Evolutionary conservation across 2,113 vertebrate genomes (phyloP).

Genomic region (Silurus glanis): DNA sequence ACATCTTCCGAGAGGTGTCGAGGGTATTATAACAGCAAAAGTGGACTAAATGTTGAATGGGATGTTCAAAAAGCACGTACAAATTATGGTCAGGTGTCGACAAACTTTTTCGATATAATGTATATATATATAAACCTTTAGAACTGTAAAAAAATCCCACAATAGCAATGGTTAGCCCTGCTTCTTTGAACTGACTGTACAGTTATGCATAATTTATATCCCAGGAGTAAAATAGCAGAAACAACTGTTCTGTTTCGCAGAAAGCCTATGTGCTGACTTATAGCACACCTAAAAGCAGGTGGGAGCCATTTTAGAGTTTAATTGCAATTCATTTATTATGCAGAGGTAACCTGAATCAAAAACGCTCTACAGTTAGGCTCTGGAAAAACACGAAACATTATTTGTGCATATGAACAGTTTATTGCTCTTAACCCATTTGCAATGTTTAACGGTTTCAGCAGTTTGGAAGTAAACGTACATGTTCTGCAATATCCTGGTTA

Average conservation of each 20-base stretch:
- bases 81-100: no score
- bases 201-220: constrained; percentile 23
- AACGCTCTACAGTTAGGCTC: neutral
- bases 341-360: neutral
- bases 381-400: neutral
- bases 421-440: neutral
- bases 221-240: neutral
- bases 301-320: neutral
- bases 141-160: neutral
- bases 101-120: neutral
- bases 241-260: neutral
- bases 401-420: neutral
- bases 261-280: neutral
- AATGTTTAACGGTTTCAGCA: neutral
- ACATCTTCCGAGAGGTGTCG: no score
- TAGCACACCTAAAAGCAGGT: constrained; percentile 3
- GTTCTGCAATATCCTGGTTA: constrained; percentile 28
- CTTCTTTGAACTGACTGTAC: neutral
- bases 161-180: neutral
- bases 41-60: no score
- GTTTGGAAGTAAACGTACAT: neutral
- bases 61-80: no score
- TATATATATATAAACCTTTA: neutral
- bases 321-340: constrained; percentile 6
- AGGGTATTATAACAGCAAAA: no score